These are phyloP conservation scores for Polypterus senegalus DNA, from an alignment of 2,113 vertebrate genomes.

Conservation along the genomic window DNA sequence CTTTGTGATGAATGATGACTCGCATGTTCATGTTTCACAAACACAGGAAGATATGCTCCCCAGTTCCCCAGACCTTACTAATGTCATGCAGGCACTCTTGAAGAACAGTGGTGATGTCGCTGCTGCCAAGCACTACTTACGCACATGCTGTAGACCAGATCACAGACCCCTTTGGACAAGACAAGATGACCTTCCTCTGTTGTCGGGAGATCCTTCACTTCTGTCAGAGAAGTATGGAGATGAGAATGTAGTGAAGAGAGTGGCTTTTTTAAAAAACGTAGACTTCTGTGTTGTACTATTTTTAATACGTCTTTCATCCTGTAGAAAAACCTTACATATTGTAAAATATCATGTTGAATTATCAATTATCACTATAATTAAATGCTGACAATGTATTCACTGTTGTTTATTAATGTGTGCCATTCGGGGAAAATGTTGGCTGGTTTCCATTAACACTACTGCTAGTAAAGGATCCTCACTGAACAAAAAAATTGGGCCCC, in stretches of 20 bases:
- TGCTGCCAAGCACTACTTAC: slow-evolving; percentile 52
- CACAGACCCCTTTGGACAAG: slow-evolving; percentile 52
- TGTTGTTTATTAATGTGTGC: no score
- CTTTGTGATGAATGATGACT: slow-evolving; percentile 14
- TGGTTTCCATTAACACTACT: no score
- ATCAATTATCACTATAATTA: no score
- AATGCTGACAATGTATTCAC: no score
- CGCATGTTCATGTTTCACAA: slow-evolving; percentile 10
- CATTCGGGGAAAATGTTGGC: no score
- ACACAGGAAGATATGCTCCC: slow-evolving; percentile 26
- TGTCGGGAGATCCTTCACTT: slow-evolving; percentile 32
- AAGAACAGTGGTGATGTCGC: slow-evolving; percentile 70
- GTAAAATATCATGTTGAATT: no score
- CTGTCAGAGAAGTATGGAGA: slow-evolving; percentile 51
- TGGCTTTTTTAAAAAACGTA: slow-evolving; percentile 49
- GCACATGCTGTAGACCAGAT: slow-evolving; percentile 42
- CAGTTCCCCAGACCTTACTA: slow-evolving; percentile 48
- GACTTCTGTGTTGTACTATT: background rate
- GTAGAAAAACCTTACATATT: no score
- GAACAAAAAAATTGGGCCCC: no score
- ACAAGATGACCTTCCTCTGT: slow-evolving; percentile 52
- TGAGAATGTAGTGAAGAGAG: slow-evolving; percentile 49
- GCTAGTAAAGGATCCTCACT: no score
- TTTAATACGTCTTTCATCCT: no score
- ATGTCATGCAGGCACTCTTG: slow-evolving; percentile 72